Percentiles rank a stretch among this genome's conserved stretches.
Conservation (phyloP, 2,888 invertebrate species). For the Hedya salicella region DNA sequence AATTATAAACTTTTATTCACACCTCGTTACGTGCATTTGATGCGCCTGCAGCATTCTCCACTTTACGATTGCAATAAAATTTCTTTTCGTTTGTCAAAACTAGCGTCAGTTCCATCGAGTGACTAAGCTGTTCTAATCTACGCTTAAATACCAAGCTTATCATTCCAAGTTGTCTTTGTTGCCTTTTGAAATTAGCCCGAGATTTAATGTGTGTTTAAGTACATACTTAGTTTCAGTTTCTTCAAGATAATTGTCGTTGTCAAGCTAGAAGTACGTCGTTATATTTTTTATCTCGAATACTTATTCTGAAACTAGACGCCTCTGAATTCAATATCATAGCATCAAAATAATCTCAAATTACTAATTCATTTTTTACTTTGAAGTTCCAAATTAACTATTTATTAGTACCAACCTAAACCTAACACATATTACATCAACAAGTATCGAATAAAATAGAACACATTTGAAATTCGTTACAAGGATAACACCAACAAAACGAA, state of each 20-base stretch:
- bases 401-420: too few species aligned
- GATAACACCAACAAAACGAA: slow-evolving; percentile 42
- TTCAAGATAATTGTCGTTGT: neutral
- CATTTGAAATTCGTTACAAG: slow-evolving; percentile 29
- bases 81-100: neutral
- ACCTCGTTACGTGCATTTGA: neutral
- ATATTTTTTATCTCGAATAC: neutral
- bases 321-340: neutral
- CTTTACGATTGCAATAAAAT: neutral
- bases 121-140: slow-evolving; percentile 34
- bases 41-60: neutral
- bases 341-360: neutral
- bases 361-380: neutral
- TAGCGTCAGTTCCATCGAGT: slow-evolving; percentile 12
- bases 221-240: slow-evolving; percentile 14
- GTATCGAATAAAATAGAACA: slow-evolving; percentile 13
- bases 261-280: neutral
- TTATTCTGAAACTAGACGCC: neutral
- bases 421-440: too few species aligned
- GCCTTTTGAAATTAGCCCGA: slow-evolving; percentile 30
- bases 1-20: neutral
- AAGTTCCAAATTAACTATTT: neutral
- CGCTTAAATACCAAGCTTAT: slow-evolving; percentile 34
- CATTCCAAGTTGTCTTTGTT: slow-evolving; percentile 35
- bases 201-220: slow-evolving; percentile 36